Base-by-base conservation (phyloP, 2,797 vertebrate species). In the Synaphobranchus kaupii region DNA sequence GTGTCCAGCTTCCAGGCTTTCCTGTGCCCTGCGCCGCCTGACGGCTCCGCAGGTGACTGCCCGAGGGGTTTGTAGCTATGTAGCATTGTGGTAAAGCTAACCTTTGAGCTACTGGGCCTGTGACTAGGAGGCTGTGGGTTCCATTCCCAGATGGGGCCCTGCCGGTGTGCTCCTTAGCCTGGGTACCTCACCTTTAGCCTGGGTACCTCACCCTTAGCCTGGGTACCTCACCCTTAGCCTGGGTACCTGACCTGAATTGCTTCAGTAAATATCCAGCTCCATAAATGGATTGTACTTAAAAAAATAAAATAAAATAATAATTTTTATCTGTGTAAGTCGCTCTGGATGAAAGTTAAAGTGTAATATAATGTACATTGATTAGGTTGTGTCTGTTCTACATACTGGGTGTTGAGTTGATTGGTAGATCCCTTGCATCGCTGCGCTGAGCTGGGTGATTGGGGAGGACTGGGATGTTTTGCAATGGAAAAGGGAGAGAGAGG, bases 1-100 rank as follows among this genome's bases (percentile, higher is more conserved):
- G 97, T 96, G 52, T 98, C 97, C 94, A 98, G 97, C 86, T 97
- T 98, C 92, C 97, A 98, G 95, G 97, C 97, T 0, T 97, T 98
- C 92, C 94, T 98, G 85, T 97, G 96, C 91, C 96, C 97, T 8
- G 92, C 95, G 0, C 94, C 95, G 25, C 91, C 94, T 87, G 92
- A 91, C 92, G 86, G 92, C 90, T 91, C 95, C 84, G 91, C 97
- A 97, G 97, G 97, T 97, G 94, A 91, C 95, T 91, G 84, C 56
- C 44, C 56, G 34, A 58, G 47, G 10, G 9, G 12, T 68, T 15
- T 6, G 48, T 22, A 66, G 60, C 22, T 0, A 22, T 66, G 60
- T n/a, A 25, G 60, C 22, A 66, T 66, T n/a, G 60, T 25, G 22
- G 60, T n/a, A 3, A 66, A 39, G 39, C 1, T 39, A 39, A 39